phyloP scores from a whole-genome alignment of 2,113 vertebrate species.

The Saimiri boliviensis region DNA sequence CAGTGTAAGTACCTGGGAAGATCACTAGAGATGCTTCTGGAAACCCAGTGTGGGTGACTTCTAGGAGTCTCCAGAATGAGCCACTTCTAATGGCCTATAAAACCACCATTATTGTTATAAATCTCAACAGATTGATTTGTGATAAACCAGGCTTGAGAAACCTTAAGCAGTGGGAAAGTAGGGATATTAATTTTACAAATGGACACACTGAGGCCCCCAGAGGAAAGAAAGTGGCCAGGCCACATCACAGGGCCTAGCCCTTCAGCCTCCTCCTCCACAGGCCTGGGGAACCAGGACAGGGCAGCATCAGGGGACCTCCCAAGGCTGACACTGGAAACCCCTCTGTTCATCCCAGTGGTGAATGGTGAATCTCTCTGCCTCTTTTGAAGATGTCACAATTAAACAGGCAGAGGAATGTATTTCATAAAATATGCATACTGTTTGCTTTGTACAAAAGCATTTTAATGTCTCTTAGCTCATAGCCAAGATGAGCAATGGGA shows the following conservation, averaged over 20 bases:
- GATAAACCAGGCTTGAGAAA: neutral
- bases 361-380: conserved; percentile 55
- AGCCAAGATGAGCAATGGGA: conserved; percentile 69
- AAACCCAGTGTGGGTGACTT: neutral
- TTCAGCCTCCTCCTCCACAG: neutral
- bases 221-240: neutral
- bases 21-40: neutral
- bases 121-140: neutral
- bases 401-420: conserved; percentile 78
- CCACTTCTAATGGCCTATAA: neutral
- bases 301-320: neutral
- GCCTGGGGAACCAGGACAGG: neutral
- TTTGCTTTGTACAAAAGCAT: conserved; percentile 75
- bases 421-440: conserved; percentile 82
- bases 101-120: neutral
- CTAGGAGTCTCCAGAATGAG: neutral
- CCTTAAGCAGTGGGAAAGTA: neutral
- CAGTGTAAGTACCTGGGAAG: neutral
- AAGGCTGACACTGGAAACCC: neutral
- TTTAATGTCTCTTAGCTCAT: conserved; percentile 74
- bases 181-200: neutral
- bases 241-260: fast-evolving
- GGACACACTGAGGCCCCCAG: neutral
- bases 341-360: conserved; percentile 16
- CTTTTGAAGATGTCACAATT: conserved; percentile 70